These are phyloP conservation scores for Drosophila repletoides DNA, from an alignment of 1,140 invertebrate species.

Conservation along the genomic window DNA sequence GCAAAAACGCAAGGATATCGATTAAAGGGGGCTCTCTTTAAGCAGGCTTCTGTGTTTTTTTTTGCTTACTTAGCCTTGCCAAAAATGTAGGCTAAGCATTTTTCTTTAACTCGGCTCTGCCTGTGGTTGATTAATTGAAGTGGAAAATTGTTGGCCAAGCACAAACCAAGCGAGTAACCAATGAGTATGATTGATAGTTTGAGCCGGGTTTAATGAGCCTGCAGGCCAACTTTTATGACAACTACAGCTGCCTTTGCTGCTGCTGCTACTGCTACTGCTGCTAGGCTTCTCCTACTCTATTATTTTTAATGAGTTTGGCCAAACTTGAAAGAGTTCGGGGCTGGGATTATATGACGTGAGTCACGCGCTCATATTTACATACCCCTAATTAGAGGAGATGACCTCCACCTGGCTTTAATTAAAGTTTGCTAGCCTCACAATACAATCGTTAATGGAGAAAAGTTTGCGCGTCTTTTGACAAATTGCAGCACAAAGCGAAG, in stretches of 20 bases:
- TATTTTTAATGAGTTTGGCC: too few relatives aligned
- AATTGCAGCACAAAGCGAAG: constrained; percentile 16
- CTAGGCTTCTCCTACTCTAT: too few relatives aligned
- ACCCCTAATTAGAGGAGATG: constrained; percentile 5
- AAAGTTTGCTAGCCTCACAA: constrained; percentile 3
- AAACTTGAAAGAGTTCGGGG: neutral
- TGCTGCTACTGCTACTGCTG: too few relatives aligned
- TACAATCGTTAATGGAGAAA: constrained; percentile 7
- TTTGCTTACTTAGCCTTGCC: constrained; percentile 22
- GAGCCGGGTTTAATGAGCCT: constrained; percentile 60
- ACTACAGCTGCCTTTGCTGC: neutral
- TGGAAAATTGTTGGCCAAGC: constrained; percentile 36
- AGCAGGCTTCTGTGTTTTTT: constrained; percentile 27
- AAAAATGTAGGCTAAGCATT: constrained; percentile 38
- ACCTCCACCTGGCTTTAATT: constrained; percentile 5
- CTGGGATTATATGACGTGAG: neutral
- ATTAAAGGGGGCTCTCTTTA: too few relatives aligned
- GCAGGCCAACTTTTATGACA: constrained; percentile 4
- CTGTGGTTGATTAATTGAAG: constrained; percentile 64
- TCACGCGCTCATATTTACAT: constrained; percentile 25
- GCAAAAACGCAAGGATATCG: too few relatives aligned
- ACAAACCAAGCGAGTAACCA: constrained; percentile 10
- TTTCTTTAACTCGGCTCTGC: constrained; percentile 17
- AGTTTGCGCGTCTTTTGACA: constrained; percentile 15
- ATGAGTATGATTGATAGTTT: constrained; percentile 64